Percentiles rank a stretch among this genome's conserved stretches.
These are phyloP conservation scores for Agrotis ipsilon DNA, from an alignment of 2,888 invertebrate species.

Conservation along the genomic window DNA sequence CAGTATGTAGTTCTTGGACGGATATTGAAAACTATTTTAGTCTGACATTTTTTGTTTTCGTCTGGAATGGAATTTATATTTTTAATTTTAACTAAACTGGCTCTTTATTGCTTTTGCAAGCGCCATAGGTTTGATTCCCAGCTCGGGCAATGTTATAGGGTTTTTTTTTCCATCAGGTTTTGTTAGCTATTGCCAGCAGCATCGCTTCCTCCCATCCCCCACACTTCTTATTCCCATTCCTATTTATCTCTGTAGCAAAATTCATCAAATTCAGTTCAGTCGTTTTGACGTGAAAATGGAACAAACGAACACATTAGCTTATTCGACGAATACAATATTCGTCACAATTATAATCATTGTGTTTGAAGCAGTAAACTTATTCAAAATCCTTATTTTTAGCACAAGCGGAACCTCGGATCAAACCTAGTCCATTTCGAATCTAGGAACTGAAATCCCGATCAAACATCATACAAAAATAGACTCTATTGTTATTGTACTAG, in stretches of 20 bases:
- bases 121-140: too few species aligned
- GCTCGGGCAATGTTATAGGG: too few species aligned
- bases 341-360: neutral
- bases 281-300: too few species aligned
- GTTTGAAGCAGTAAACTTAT: conserved; percentile 9
- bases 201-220: too few species aligned
- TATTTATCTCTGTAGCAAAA: too few species aligned
- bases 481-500: conserved; percentile 36
- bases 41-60: conserved; percentile 16
- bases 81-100: too few species aligned
- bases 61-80: conserved; percentile 6
- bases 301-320: too few species aligned
- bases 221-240: too few species aligned
- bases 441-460: conserved; percentile 41
- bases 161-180: too few species aligned
- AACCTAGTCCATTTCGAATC: conserved; percentile 45
- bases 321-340: neutral
- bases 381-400: conserved; percentile 15
- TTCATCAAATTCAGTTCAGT: too few species aligned
- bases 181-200: too few species aligned
- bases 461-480: conserved; percentile 45
- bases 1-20: conserved; percentile 34
- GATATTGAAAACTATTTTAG: conserved; percentile 55
- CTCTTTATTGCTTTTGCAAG: too few species aligned
- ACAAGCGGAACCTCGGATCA: conserved; percentile 48